A percentile compares a stretch with the other conserved stretches of the same genome.
Evolutionary conservation across 2,113 vertebrate genomes (phyloP).

Genomic region (Pterocles burchelli): DNA sequence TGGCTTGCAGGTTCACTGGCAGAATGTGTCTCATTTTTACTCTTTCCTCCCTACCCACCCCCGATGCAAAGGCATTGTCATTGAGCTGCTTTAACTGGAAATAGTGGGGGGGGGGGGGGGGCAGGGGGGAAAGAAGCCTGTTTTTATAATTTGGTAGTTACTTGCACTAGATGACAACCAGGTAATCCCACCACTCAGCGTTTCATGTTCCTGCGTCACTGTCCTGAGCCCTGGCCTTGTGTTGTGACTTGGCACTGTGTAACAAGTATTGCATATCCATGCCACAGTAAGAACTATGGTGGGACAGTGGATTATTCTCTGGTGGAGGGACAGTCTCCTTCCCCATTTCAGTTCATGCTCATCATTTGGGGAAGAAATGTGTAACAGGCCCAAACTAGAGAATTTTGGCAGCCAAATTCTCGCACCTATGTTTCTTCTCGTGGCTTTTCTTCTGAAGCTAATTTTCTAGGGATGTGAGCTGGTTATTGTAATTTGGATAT

Average conservation of each 20-base stretch:
- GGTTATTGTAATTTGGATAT: not conserved
- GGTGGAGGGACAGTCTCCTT: not conserved
- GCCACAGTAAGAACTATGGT: not conserved
- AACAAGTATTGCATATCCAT: not conserved
- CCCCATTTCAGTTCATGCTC: not conserved
- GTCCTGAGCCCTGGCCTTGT: constrained; percentile 21
- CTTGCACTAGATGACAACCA: constrained; percentile 21
- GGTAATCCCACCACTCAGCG: not conserved
- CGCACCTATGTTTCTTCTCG: not conserved
- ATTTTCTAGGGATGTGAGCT: not conserved
- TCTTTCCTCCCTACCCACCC: not conserved
- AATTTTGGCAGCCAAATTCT: not conserved
- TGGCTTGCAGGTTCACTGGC: not conserved
- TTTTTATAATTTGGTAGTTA: constrained; percentile 18
- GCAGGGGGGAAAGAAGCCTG: not conserved
- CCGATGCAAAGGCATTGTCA: not conserved
- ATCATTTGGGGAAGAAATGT: not conserved
- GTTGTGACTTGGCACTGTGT: constrained; percentile 16
- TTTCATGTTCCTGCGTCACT: constrained; percentile 25
- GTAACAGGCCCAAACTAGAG: not conserved
- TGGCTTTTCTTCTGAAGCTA: not conserved
- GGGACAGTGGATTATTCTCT: not conserved
- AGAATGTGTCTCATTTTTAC: not conserved
- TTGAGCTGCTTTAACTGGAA: constrained; percentile 29
- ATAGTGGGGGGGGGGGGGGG: not conserved